Base-by-base conservation (phyloP, 1,140 invertebrate species). In the Drosophila sulfurigaster region DNA sequence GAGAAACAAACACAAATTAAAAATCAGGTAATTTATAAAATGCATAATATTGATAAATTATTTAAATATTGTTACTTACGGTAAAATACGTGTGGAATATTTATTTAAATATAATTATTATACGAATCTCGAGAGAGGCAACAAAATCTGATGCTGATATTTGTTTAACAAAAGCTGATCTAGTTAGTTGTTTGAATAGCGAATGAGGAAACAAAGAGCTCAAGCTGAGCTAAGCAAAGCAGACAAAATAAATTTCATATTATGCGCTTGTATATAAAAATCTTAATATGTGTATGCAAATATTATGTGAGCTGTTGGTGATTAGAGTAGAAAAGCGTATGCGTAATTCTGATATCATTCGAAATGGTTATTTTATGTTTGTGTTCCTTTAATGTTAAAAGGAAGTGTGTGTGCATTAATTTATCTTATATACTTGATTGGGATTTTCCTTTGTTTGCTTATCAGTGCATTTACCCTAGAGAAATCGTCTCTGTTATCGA, bases 1-100 rank as follows among this genome's bases (percentile, higher is more conserved):
- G 28, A 35, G 62, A 52, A 49, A 59, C 3, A 49, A 25, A 49
- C 5, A 54, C 5, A 45, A 38, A 38, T 46, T 20, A 0, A 41
- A 67, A 67, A 78, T 79, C 76, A 83, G 81, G 81, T 83, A 62
- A 73, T 77, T 57, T 13, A 38, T 25, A 3, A 43, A 43, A 43
- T 43, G 41, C n/a, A 43, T 43, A 49, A 28, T 49, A 49, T 49
- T 49, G 20, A 49, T 49, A 5, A 20, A 49, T 49, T 49, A 28
- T 49, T 25, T 49, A 10, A 25, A 20, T 49, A 49, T 49, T 49
- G 4, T 25, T 5, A 4, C 20, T 25, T 8, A 48, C 15, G 46
- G 46, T 16, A 20, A 48, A 16, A 20, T 48, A 2, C 35, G 35
- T 38, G 0, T 38, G 10, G 1, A 8, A 10, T 10, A 10, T 38